Conservation (phyloP, 1,140 invertebrate species). For the Piezodorus guildinii region DNA sequence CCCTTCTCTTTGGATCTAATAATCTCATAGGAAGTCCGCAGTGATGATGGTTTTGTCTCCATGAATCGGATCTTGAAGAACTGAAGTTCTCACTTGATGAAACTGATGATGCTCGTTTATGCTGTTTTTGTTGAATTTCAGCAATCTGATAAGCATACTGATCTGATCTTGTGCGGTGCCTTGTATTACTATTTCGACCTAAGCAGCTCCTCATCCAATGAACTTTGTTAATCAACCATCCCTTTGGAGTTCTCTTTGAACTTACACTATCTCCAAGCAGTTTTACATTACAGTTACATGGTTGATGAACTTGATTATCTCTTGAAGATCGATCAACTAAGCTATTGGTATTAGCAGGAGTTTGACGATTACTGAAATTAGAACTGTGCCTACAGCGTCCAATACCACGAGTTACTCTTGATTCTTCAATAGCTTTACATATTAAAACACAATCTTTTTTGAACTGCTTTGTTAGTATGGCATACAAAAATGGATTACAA, state of each 20-base stretch:
- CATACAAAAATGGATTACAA: constrained; percentile 94
- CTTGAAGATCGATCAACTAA: constrained; percentile 64
- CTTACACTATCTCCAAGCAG: constrained; percentile 39
- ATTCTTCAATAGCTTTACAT: constrained; percentile 88
- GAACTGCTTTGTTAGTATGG: constrained; percentile 93
- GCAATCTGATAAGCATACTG: constrained; percentile 71
- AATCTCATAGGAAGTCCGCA: constrained; percentile 60
- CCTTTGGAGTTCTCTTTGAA: constrained; percentile 27
- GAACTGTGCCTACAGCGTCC: constrained; percentile 73
- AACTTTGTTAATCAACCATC: constrained; percentile 39
- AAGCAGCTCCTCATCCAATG: constrained; percentile 35
- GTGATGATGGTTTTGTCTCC: constrained; percentile 57
- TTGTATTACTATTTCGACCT: constrained; percentile 30
- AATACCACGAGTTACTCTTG: constrained; percentile 73
- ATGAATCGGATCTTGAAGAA: constrained; percentile 69
- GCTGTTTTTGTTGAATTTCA: constrained; percentile 60
- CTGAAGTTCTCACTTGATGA: constrained; percentile 83
- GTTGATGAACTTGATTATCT: constrained; percentile 45
- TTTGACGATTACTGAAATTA: constrained; percentile 80
- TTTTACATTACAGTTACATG: constrained; percentile 59
- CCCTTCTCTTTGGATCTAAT: constrained; percentile 59
- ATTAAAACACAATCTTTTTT: constrained; percentile 95
- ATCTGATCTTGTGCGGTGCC: constrained; percentile 40
- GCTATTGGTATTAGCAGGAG: constrained; percentile 77
- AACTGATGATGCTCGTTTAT: constrained; percentile 64